Base-by-base conservation (phyloP, 1,140 invertebrate species). In the Chlorops oryzae region DNA sequence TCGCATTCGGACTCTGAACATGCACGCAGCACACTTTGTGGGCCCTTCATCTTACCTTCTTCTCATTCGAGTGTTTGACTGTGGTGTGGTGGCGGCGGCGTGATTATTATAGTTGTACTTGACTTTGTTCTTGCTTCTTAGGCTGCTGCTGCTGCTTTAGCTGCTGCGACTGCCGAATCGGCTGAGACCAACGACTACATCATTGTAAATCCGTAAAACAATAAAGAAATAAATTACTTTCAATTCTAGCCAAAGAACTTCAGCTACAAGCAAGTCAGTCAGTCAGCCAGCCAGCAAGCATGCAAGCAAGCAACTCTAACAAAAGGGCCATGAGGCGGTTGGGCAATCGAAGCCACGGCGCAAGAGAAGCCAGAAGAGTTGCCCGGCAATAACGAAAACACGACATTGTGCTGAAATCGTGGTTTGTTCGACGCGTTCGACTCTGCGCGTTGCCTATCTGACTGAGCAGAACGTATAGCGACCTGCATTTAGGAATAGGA, bases 181-280 rank as follows among this genome's bases (percentile, higher is more conserved):
- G n/a, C n/a, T 32, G 28, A 10, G 28, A 32, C 9, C 28, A 32
- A 32, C 15, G 15, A 32, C 28, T 10, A 32, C 28, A 32, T 59
- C 63, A 66, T 65, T 67, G 64, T 67, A 67, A 67, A 63, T 67
- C 67, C 64, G 64, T 67, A 67, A 67, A 67, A 67, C 64, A 67
- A 67, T 67, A 67, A 67, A 67, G 64, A 67, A 67, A 67, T 67
- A 67, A 67, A 67, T 67, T 67, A 67, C 64, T 67, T 67, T 67
- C 64, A 62, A 65, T 50, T 34, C 48, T n/a, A 38, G 24, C 20
- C 35, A 37, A 49, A 32, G 35, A 42, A 42, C 21, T 10, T 7
- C 37, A 39, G 17, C 18, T 6, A 39, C 37, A 39, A 39, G 6
- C 9, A 17, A 7, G 18, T 17, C 7, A 39, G 47, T 25, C 22